Conservation (phyloP, 2,113 vertebrate genomes). For the Elanoides forficatus region DNA sequence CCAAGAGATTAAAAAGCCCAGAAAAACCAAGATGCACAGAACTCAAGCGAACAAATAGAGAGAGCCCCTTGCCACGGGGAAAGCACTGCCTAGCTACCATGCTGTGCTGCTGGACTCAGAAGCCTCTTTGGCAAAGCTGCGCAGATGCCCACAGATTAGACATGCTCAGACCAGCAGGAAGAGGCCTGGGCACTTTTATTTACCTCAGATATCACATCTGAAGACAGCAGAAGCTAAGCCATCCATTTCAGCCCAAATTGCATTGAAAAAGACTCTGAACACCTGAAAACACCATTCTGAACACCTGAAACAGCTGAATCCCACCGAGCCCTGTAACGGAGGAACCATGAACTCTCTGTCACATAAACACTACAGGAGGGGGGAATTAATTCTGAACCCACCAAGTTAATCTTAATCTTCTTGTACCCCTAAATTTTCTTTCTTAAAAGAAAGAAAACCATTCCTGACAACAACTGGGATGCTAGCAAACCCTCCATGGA, state of each 20-base stretch:
- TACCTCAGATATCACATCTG: not conserved
- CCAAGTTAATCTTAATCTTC: not conserved
- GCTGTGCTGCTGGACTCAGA: not conserved
- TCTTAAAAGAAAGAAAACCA: not conserved
- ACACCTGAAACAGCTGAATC: not conserved
- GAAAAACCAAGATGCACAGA: not conserved
- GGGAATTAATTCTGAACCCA: not conserved
- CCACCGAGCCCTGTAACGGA: not conserved
- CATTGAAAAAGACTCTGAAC: not conserved
- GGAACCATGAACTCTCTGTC: not conserved
- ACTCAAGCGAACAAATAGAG: not conserved
- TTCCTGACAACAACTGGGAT: not conserved
- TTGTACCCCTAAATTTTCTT: not conserved
- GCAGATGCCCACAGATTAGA: not conserved
- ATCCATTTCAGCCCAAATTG: not conserved
- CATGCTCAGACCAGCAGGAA: not conserved
- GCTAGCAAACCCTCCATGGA: not conserved
- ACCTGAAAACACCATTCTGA: not conserved
- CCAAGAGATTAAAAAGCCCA: not conserved
- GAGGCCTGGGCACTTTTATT: not conserved
- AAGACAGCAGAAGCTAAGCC: not conserved
- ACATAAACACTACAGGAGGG: not conserved
- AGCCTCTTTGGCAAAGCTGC: not conserved
- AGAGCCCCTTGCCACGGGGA: not conserved
- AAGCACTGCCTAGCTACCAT: not conserved